These are phyloP conservation scores for Galleria mellonella DNA, from an alignment of 1,140 invertebrate genomes.

Conservation along the genomic window DNA sequence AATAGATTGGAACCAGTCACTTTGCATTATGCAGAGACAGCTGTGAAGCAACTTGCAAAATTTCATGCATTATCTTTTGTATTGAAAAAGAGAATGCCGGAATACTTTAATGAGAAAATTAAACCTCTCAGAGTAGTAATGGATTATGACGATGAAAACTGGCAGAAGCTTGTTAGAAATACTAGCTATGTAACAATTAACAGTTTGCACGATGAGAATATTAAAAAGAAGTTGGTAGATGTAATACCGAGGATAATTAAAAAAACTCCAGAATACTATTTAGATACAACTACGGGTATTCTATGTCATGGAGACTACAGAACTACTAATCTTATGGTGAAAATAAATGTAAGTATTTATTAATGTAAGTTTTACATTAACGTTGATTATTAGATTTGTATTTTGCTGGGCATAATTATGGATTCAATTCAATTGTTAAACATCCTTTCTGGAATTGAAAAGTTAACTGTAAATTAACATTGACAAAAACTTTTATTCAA, in stretches of 20 bases:
- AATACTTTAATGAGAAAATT: slow-evolving; percentile 37
- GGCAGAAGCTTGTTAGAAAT: slow-evolving; percentile 7
- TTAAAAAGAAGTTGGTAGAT: slow-evolving; percentile 3
- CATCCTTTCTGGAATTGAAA: too few species aligned
- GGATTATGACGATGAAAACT: slow-evolving; percentile 12
- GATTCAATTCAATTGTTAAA: too few species aligned
- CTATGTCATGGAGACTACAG: slow-evolving; percentile 32
- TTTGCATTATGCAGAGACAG: slow-evolving; percentile 28
- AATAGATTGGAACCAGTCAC: slow-evolving; percentile 31
- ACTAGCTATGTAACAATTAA: background rate
- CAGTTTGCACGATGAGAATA: background rate
- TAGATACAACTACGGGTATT: slow-evolving; percentile 3
- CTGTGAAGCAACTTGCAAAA: slow-evolving; percentile 23
- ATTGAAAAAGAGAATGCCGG: slow-evolving; percentile 23
- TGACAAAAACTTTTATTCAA: too few species aligned
- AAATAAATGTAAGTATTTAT: slow-evolving; percentile 11
- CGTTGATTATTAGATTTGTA: too few species aligned
- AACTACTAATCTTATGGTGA: slow-evolving; percentile 28
- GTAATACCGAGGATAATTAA: background rate
- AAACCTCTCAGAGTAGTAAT: slow-evolving; percentile 8
- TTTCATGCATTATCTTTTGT: slow-evolving; percentile 47
- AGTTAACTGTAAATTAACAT: too few species aligned
- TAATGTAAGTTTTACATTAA: too few species aligned
- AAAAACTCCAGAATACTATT: background rate
- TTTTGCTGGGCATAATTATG: too few species aligned